Conservation (phyloP, 2,888 invertebrate species). For the Criorhina ranunculi region DNA sequence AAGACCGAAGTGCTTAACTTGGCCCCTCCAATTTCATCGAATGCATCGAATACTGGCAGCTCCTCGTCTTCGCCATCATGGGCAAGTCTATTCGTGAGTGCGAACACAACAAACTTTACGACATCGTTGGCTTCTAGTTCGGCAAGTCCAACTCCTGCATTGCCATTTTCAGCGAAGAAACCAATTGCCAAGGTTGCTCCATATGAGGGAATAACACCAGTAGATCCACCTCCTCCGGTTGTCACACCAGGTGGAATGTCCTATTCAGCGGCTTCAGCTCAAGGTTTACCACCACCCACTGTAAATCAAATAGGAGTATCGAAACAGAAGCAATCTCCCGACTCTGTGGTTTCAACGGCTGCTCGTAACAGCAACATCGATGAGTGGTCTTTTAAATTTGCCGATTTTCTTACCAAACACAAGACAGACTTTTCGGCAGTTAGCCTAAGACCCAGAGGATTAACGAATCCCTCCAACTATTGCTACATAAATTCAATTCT, state of each 20-base stretch:
- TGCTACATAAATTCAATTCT: slow-evolving; percentile 98
- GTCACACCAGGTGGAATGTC: slow-evolving; percentile 83
- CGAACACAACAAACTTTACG: slow-evolving; percentile 70
- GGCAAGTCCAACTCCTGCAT: slow-evolving; percentile 78
- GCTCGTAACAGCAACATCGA: slow-evolving; percentile 79
- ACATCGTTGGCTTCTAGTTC: slow-evolving; percentile 70
- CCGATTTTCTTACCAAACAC: slow-evolving; percentile 91
- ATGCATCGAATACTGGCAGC: slow-evolving; percentile 39
- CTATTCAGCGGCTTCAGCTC: slow-evolving; percentile 84
- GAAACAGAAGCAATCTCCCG: slow-evolving; percentile 51
- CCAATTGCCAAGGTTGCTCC: slow-evolving; percentile 88
- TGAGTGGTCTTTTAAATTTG: slow-evolving; percentile 84
- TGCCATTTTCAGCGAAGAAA: slow-evolving; percentile 84
- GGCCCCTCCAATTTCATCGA: slow-evolving; percentile 68
- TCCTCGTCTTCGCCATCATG: slow-evolving; percentile 85
- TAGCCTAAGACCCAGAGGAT: slow-evolving; percentile 93
- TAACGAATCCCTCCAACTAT: slow-evolving; percentile 97
- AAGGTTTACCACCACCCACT: slow-evolving; percentile 80
- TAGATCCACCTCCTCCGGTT: slow-evolving; percentile 79
- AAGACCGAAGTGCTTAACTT: slow-evolving; percentile 65
- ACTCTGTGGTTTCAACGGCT: slow-evolving; percentile 37
- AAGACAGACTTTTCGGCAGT: slow-evolving; percentile 91
- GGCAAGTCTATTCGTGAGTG: slow-evolving; percentile 88
- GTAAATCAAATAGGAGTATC: slow-evolving; percentile 22
- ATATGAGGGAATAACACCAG: slow-evolving; percentile 84